Percentiles rank a stretch among this genome's conserved stretches.
Evolutionary conservation across 1,140 invertebrate species (phyloP).

Genomic region (Meloidogyne hapla): DNA sequence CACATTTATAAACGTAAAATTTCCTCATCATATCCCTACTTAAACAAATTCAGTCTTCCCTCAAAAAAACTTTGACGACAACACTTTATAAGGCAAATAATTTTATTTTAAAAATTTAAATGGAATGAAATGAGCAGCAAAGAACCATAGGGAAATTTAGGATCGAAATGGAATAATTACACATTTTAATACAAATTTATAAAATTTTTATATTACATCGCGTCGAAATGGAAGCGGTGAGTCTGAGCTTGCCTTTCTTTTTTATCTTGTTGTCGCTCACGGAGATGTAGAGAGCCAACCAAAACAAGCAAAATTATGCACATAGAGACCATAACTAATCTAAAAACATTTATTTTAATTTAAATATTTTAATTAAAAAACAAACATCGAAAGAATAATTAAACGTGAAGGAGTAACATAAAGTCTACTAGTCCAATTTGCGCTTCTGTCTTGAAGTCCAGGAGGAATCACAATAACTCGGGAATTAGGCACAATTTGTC

Average conservation of each 20-base stretch:
- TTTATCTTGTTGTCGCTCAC: conserved; percentile 82
- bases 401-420: conserved; percentile 93
- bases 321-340: conserved; percentile 71
- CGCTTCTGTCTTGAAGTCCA: conserved; percentile 70
- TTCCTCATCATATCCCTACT: not conserved
- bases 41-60: not conserved
- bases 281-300: conserved; percentile 84
- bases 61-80: not conserved
- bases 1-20: too few relatives aligned
- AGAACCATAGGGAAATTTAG: not conserved
- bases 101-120: too few relatives aligned
- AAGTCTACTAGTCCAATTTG: conserved; percentile 83
- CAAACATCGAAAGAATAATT: conserved; percentile 82
- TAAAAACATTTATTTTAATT: conserved; percentile 3
- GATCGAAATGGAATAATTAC: not conserved
- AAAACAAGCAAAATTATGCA: conserved; percentile 81
- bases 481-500: conserved; percentile 85
- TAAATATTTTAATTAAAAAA: not conserved
- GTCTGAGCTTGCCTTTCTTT: conserved; percentile 70
- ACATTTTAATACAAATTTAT: not conserved
- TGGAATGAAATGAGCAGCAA: conserved; percentile 5
- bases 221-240: conserved; percentile 52
- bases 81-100: not conserved
- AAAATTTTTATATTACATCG: conserved; percentile 38
- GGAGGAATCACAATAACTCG: conserved; percentile 94